Percentiles rank a stretch among this genome's conserved stretches.
Conservation (phyloP, 2,113 vertebrate species). For the Ploceus nigricollis region DNA sequence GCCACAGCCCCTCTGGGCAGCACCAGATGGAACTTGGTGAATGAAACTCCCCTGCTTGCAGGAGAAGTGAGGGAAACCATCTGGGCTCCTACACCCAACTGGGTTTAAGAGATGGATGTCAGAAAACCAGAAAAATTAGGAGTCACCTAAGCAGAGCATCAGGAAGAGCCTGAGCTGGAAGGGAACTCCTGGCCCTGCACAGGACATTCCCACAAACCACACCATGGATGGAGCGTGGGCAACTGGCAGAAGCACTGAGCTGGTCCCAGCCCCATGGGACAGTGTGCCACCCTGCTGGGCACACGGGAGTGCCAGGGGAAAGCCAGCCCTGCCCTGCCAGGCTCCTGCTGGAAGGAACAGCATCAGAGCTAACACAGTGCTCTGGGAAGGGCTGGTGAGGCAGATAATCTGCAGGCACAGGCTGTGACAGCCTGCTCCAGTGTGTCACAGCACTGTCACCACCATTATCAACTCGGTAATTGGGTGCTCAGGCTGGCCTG, state of each 20-base stretch:
- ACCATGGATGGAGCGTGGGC: rapidly evolving
- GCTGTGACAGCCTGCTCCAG: background rate
- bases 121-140: background rate
- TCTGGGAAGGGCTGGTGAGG: background rate
- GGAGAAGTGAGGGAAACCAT: background rate
- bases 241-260: rapidly evolving
- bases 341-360: background rate
- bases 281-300: background rate
- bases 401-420: background rate
- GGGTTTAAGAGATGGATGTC: rapidly evolving
- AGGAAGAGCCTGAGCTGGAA: background rate
- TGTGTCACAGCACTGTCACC: rapidly evolving
- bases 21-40: rapidly evolving
- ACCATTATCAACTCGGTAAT: background rate
- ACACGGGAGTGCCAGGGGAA: background rate
- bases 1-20: rapidly evolving
- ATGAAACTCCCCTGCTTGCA: rapidly evolving
- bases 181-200: background rate
- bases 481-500: background rate
- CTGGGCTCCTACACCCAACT: background rate
- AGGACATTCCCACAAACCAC: background rate
- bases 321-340: background rate
- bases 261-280: rapidly evolving
- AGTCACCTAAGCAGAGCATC: background rate
- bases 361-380: rapidly evolving